Conservation (phyloP, 2,797 vertebrate genomes). For the Fratercula arctica region DNA sequence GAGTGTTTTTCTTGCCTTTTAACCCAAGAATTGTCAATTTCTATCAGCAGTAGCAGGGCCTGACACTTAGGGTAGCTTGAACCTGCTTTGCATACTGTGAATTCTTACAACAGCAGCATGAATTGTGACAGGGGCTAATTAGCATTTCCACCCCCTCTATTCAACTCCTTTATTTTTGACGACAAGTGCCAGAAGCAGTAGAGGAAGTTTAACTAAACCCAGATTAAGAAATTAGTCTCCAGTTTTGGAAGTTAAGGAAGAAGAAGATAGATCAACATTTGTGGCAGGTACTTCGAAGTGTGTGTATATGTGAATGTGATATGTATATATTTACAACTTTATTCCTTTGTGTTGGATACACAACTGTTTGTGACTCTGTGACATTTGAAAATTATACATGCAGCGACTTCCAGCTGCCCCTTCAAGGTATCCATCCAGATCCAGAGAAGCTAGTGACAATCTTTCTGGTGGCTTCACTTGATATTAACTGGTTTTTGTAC, state of each 20-base stretch:
- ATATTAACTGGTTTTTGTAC: neutral
- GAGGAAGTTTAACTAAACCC: constrained; percentile 75
- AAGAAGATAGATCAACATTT: neutral
- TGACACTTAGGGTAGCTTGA: constrained; percentile 56
- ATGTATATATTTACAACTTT: neutral
- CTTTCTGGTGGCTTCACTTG: neutral
- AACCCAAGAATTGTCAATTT: constrained; percentile 60
- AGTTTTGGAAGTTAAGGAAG: constrained; percentile 42
- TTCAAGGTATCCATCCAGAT: neutral
- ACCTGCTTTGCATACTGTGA: constrained; percentile 78
- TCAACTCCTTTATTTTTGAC: constrained; percentile 63
- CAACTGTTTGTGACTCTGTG: neutral
- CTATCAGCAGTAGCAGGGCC: constrained; percentile 35
- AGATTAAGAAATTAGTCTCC: constrained; percentile 64
- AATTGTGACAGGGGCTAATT: constrained; percentile 80
- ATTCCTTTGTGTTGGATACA: neutral
- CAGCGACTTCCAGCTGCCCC: neutral
- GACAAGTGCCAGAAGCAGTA: constrained; percentile 63
- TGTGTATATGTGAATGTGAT: neutral
- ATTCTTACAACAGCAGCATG: constrained; percentile 74
- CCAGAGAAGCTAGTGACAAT: neutral
- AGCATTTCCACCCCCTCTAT: constrained; percentile 73
- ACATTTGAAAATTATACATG: neutral
- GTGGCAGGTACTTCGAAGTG: neutral
- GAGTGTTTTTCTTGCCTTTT: constrained; percentile 62